A percentile compares a stretch with the other conserved stretches of the same genome.
These are phyloP conservation scores for Sminthopsis crassicaudata DNA, from an alignment of 2,113 vertebrate genomes.

Conservation along the genomic window DNA sequence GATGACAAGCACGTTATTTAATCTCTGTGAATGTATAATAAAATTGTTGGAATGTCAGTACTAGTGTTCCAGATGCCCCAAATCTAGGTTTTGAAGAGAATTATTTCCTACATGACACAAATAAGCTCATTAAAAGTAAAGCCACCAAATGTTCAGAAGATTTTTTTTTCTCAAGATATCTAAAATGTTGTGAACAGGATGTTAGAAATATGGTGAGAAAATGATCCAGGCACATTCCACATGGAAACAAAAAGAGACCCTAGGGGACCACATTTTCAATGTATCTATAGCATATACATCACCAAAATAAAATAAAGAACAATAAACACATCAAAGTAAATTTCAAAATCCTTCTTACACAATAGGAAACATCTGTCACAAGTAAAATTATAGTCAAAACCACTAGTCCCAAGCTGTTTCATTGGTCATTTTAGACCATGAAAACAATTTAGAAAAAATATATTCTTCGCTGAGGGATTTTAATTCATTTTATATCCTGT, in stretches of 20 bases:
- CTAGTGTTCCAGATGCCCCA: background rate
- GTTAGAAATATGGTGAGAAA: background rate
- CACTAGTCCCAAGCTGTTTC: background rate
- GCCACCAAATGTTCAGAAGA: background rate
- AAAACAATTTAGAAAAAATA: background rate
- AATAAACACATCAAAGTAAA: background rate
- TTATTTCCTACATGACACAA: background rate
- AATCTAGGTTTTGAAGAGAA: background rate
- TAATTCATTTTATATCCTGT: background rate
- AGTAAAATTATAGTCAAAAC: background rate
- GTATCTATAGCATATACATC: background rate
- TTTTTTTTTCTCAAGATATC: background rate
- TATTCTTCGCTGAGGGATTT: background rate
- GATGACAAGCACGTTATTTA: background rate
- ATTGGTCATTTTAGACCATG: background rate
- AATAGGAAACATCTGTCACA: background rate
- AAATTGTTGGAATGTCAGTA: background rate
- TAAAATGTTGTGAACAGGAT: background rate
- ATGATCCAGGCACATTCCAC: background rate
- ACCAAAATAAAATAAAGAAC: background rate
- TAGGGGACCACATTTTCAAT: background rate
- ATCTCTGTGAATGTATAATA: background rate
- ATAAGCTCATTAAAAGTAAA: background rate
- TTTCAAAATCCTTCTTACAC: background rate
- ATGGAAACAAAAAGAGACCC: background rate